Conservation (phyloP, 2,888 invertebrate genomes). For the Calliphora vomitoria region DNA sequence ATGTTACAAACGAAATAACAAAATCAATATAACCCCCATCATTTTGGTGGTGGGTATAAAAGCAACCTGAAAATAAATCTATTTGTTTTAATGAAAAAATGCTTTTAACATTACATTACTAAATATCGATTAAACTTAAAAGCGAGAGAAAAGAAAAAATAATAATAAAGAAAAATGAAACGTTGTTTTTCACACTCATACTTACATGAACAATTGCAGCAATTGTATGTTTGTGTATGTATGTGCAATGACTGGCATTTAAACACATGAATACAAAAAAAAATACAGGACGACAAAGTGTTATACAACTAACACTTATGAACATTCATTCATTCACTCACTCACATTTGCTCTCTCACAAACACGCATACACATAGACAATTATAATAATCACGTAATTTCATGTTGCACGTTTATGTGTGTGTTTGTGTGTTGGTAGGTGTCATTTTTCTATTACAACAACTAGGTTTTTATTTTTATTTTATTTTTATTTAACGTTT, state of each 20-base stretch:
- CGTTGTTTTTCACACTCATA: neutral
- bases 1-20: no score
- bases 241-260: conserved; percentile 7
- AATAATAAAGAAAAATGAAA: neutral
- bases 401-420: conserved; percentile 20
- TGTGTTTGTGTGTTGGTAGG: conserved; percentile 1
- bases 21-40: no score
- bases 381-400: conserved; percentile 56
- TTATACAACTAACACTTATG: conserved; percentile 14
- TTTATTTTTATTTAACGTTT: neutral
- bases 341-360: neutral
- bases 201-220: conserved; percentile 17
- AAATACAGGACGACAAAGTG: neutral
- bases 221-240: neutral
- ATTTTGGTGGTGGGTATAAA: no score
- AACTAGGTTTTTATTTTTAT: neutral
- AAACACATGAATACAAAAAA: neutral
- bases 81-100: conserved; percentile 36
- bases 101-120: conserved; percentile 33
- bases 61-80: neutral
- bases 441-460: neutral
- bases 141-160: neutral
- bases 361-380: neutral
- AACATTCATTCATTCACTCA: conserved; percentile 12
- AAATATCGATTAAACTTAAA: conserved; percentile 66